Conservation (phyloP, 2,888 invertebrate genomes). For the Macrosoma leucophasiata region DNA sequence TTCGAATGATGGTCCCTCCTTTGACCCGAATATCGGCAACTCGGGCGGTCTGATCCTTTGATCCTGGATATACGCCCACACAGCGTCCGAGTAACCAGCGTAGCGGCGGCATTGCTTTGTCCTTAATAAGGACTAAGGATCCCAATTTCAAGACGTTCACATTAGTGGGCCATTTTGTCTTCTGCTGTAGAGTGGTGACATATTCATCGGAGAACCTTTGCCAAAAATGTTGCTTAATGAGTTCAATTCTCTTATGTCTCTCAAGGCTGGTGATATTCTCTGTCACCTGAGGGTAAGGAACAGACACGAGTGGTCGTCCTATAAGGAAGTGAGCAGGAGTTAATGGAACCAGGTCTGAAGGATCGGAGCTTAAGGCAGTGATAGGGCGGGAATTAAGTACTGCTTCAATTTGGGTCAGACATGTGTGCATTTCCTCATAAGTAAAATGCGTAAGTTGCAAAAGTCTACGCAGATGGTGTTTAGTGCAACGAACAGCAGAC, state of each 20-base stretch:
- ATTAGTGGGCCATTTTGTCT: constrained; percentile 9
- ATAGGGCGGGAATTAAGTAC: constrained; percentile 17
- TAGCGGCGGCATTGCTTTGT: constrained; percentile 6
- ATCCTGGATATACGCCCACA: constrained; percentile 7
- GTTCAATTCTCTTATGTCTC: constrained; percentile 10
- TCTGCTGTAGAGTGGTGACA: constrained; percentile 9
- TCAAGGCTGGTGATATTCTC: constrained; percentile 3
- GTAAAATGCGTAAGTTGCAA: constrained; percentile 21
- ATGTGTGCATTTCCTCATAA: constrained; percentile 4
- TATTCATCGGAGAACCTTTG: constrained; percentile 8
- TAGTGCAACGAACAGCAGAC: constrained; percentile 10
- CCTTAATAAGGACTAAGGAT: constrained; percentile 8
- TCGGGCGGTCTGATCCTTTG: constrained; percentile 9
- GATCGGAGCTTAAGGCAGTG: constrained; percentile 28
- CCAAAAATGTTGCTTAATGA: constrained; percentile 17
- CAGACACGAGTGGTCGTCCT: constrained; percentile 13
- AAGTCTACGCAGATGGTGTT: constrained; percentile 18
- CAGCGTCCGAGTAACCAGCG: constrained; percentile 12
- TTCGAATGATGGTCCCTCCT: too few relatives aligned
- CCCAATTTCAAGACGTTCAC: background rate
- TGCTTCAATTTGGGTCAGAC: constrained; percentile 25
- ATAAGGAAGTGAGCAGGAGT: constrained; percentile 18
- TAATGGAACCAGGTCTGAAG: constrained; percentile 22
- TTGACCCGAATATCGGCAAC: too few relatives aligned
- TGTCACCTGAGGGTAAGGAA: constrained; percentile 8